These are phyloP conservation scores for Coecobrya sp. DNA, from an alignment of 2,888 invertebrate species.

Conservation along the genomic window DNA sequence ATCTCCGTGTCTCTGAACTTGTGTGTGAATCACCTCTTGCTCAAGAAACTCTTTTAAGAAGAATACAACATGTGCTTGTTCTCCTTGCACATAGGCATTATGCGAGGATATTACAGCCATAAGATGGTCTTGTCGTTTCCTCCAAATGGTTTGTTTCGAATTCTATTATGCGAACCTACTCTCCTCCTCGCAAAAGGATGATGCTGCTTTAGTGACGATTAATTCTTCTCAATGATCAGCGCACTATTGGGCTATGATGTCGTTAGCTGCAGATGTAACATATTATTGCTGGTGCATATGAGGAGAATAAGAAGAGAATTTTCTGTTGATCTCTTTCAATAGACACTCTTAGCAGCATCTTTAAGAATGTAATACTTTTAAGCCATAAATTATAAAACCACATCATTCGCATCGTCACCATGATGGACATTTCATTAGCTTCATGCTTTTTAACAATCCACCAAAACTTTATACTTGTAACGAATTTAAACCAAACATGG, in stretches of 20 bases:
- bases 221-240: not conserved
- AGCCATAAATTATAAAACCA: constrained; percentile 65
- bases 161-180: not conserved
- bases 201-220: not conserved
- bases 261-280: not conserved
- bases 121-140: not conserved
- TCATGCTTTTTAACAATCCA: constrained; percentile 18
- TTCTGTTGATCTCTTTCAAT: constrained; percentile 2
- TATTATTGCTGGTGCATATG: not conserved
- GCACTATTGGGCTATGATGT: not conserved
- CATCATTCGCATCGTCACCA: constrained; percentile 23
- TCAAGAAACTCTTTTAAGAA: not conserved
- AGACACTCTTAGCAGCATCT: not conserved
- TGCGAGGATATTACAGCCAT: not conserved
- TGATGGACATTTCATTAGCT: constrained; percentile 74
- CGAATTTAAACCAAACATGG: not conserved
- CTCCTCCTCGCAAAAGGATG: not conserved
- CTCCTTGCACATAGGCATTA: not conserved
- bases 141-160: constrained; percentile 4
- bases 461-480: not conserved
- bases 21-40: constrained; percentile 30
- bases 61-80: not conserved
- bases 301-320: not conserved
- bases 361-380: constrained; percentile 31
- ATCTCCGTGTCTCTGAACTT: constrained; percentile 61